Evolutionary conservation across 2,113 vertebrate species (phyloP).

Genomic region (Podarcis muralis): DNA sequence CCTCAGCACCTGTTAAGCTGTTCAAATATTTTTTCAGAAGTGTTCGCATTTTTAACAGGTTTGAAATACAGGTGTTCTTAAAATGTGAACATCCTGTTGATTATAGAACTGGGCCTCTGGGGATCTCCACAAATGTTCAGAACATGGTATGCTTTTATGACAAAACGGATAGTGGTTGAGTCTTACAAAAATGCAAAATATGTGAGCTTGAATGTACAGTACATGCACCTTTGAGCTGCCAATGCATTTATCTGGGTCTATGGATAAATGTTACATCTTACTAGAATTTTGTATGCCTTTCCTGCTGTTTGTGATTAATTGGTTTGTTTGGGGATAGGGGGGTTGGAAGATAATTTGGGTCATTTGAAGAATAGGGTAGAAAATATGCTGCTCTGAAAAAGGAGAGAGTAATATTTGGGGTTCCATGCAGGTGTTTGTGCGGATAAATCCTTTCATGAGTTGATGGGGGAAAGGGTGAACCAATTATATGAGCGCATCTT

Average conservation of each 20-base stretch:
- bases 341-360: background rate
- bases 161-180: slow-evolving; percentile 30
- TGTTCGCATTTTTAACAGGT: background rate
- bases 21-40: slow-evolving; percentile 30
- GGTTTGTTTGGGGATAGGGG: background rate
- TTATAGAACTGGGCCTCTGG: slow-evolving; percentile 25
- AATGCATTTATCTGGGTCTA: background rate
- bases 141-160: slow-evolving; percentile 36
- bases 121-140: background rate
- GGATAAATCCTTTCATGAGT: background rate
- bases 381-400: background rate
- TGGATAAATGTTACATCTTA: background rate
- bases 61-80: slow-evolving; percentile 35
- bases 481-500: too few species aligned
- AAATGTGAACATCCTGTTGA: slow-evolving; percentile 42
- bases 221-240: background rate
- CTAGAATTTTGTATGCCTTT: background rate
- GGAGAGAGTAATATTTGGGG: background rate
- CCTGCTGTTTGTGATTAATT: background rate
- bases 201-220: background rate
- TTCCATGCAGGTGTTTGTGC: background rate
- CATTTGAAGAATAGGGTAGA: background rate
- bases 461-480: too few species aligned
- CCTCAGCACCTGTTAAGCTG: background rate
- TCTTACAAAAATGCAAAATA: background rate